These are phyloP conservation scores for Grammomys surdaster DNA, from an alignment of 2,113 vertebrate species.

Conservation along the genomic window DNA sequence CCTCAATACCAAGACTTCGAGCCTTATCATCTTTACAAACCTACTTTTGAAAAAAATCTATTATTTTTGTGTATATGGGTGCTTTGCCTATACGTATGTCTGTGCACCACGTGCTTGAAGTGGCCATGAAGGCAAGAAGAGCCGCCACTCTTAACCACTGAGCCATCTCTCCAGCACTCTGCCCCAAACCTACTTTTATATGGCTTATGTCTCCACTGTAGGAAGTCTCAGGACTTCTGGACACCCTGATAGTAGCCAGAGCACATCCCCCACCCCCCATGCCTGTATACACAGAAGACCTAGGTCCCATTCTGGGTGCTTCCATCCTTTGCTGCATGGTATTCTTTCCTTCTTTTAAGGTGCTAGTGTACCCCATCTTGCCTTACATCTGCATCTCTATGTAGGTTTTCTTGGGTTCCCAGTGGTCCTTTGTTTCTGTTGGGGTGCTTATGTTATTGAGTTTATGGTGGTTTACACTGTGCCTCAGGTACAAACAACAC, in stretches of 20 bases:
- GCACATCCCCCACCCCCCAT: accelerated
- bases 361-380: not conserved
- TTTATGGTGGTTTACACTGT: not conserved
- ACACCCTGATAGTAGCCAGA: not conserved
- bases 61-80: not conserved
- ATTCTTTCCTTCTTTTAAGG: not conserved
- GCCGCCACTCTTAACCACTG: not conserved
- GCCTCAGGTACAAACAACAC: not conserved
- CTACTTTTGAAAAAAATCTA: not conserved
- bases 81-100: not conserved
- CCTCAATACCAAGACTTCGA: not conserved
- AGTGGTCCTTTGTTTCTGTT: not conserved
- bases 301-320: no score
- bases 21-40: not conserved
- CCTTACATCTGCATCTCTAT: not conserved
- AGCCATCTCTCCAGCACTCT: not conserved
- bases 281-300: not conserved
- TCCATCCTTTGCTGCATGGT: not conserved
- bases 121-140: not conserved
- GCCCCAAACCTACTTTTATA: not conserved
- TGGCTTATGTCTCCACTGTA: not conserved
- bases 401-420: not conserved
- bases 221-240: not conserved
- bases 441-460: not conserved
- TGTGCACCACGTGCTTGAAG: not conserved